These are phyloP conservation scores for Eublepharis macularius DNA, from an alignment of 2,113 vertebrate genomes.

Conservation along the genomic window DNA sequence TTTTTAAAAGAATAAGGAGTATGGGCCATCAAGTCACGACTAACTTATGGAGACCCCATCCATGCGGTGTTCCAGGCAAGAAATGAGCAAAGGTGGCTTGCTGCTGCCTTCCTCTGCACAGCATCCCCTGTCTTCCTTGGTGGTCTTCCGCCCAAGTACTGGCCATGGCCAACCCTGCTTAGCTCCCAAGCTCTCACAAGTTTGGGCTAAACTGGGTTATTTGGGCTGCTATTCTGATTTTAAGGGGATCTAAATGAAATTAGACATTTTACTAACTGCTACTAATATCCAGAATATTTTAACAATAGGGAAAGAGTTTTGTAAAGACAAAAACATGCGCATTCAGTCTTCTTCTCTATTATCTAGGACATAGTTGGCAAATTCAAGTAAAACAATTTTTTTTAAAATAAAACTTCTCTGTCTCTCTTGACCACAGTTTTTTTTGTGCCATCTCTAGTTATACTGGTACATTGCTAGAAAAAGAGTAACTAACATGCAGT, in stretches of 20 bases:
- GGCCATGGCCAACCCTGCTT: too few relatives aligned
- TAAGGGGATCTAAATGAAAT: not conserved
- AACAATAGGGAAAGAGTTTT: not conserved
- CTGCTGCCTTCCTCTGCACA: too few relatives aligned
- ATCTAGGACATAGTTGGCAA: not conserved
- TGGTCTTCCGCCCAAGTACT: too few relatives aligned
- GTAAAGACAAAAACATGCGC: slow-evolving; percentile 3
- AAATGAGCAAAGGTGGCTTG: too few relatives aligned
- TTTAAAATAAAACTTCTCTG: not conserved
- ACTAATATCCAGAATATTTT: not conserved
- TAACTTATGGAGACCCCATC: too few relatives aligned
- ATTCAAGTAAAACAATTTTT: not conserved
- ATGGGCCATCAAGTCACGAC: too few relatives aligned
- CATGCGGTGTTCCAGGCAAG: too few relatives aligned
- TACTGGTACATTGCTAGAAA: not conserved
- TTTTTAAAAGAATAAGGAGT: not conserved
- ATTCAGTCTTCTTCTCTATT: not conserved
- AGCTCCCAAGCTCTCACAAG: too few relatives aligned
- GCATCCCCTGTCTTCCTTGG: too few relatives aligned
- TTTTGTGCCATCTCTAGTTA: not conserved
- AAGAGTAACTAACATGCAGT: not conserved
- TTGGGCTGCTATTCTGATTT: too few relatives aligned
- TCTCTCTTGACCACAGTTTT: not conserved
- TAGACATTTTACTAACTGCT: slow-evolving; percentile 12
- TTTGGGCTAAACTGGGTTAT: too few relatives aligned